These are phyloP conservation scores for Barypeithes pellucidus DNA, from an alignment of 2,888 invertebrate genomes.

Conservation along the genomic window DNA sequence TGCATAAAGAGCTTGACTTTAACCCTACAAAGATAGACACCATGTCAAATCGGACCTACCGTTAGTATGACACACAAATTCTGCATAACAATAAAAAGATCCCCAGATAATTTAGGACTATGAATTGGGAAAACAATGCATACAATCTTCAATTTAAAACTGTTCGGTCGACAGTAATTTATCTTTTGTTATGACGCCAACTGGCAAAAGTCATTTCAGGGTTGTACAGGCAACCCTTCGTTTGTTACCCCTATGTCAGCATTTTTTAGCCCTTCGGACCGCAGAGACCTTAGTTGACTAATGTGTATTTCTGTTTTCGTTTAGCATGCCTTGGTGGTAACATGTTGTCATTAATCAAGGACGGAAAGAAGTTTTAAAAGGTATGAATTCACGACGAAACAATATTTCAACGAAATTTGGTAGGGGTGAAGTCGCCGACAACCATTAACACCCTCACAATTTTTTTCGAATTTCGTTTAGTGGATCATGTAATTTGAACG, in stretches of 20 bases:
- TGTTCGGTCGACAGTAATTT: conserved; percentile 60
- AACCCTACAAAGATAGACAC: conserved; percentile 14
- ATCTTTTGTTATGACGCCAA: conserved; percentile 66
- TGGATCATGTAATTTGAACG: background rate
- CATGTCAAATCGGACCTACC: conserved; percentile 15
- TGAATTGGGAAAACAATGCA: conserved; percentile 25
- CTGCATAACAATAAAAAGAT: conserved; percentile 6
- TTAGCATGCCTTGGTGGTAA: conserved; percentile 38
- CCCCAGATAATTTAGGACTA: conserved; percentile 21
- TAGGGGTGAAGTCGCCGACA: conserved; percentile 6
- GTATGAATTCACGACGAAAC: conserved; percentile 9
- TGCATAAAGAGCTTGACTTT: background rate
- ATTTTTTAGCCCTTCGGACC: conserved; percentile 51
- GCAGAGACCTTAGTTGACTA: conserved; percentile 49
- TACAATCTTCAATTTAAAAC: conserved; percentile 59
- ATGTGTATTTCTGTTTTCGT: conserved; percentile 51
- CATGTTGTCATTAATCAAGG: conserved; percentile 35
- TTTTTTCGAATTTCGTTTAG: background rate
- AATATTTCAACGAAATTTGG: conserved; percentile 18
- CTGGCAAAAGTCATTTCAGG: conserved; percentile 63
- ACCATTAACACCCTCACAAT: background rate
- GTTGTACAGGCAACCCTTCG: conserved; percentile 57
- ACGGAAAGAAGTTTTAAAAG: conserved; percentile 24
- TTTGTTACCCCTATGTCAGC: conserved; percentile 55
- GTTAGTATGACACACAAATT: conserved; percentile 11